These are phyloP conservation scores for Eulithis testata DNA, from an alignment of 2,888 invertebrate genomes.

Conservation along the genomic window DNA sequence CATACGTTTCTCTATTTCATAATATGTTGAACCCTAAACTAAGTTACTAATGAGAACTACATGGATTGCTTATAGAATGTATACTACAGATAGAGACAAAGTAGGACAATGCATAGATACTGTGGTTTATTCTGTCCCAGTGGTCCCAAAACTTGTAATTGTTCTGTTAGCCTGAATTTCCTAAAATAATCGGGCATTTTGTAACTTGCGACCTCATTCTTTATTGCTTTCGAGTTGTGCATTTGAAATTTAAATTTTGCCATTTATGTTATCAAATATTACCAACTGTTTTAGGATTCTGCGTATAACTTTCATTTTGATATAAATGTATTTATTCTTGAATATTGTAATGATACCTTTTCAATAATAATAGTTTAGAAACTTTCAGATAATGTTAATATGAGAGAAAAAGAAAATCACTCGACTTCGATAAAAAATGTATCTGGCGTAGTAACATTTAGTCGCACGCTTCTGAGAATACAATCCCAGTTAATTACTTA, in stretches of 20 bases:
- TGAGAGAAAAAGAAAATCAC: too few relatives aligned
- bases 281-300: slow-evolving; percentile 8
- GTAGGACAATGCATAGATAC: too few relatives aligned
- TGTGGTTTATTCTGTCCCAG: not conserved
- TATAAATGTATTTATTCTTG: slow-evolving; percentile 2
- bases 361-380: not conserved
- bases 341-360: not conserved
- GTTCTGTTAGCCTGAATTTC: slow-evolving; percentile 23
- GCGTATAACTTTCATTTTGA: not conserved
- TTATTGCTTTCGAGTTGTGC: slow-evolving; percentile 32
- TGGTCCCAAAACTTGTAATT: slow-evolving; percentile 28
- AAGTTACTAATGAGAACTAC: too few relatives aligned
- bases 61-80: too few relatives aligned
- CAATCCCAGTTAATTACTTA: too few relatives aligned
- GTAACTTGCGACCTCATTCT: slow-evolving; percentile 27
- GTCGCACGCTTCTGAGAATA: too few relatives aligned
- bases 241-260: slow-evolving; percentile 40
- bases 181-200: slow-evolving; percentile 29
- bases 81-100: too few relatives aligned
- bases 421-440: too few relatives aligned
- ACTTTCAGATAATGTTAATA: too few relatives aligned
- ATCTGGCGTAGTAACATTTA: too few relatives aligned
- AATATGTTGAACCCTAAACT: too few relatives aligned
- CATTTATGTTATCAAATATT: slow-evolving; percentile 8
- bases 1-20: too few relatives aligned